Evolutionary conservation across 2,888 invertebrate genomes (phyloP), one percentile per base, ranked within the genome.

Genomic region (Hydraecia micacea): DNA sequence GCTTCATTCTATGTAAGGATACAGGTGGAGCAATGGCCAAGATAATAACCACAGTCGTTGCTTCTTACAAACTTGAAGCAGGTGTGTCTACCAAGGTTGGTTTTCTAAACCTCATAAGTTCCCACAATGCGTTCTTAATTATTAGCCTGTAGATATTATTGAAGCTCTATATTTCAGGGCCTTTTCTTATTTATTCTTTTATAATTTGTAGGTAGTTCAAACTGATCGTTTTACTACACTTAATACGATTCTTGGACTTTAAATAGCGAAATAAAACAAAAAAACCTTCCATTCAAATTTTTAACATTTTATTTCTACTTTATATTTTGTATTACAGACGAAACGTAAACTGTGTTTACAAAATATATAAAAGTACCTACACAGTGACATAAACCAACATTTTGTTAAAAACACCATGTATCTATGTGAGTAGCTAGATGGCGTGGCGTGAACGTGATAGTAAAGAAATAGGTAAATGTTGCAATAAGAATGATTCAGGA

Each of bases 241-340:
- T 15, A 25, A 21, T 32, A 21, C 18, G 6, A 25, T 67, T 28
- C 2, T 18, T 66, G 2, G 13, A 39, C 3, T 13, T 15, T 9
- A 60, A 32, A 21, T 36, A 28, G 8, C 21, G 15, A 79, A 74
- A 74, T 58, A 52, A 63, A 79, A 73, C 58, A 67, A 75, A 75
- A 58, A 73, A 80, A 58, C 32, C 13, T 63, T 68, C 21, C 62
- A 71, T 49, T 74, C 6, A 42, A 63, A 60, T 60, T 71, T 66
- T 80, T 67, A 74, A 83, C 80, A 80, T 77, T 83, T 83, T 83
- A 83, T 83, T 83, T 76, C 80, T 83, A 83, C 49, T 76, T 75
- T 79, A 55, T 79, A 71, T 73, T 83, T 75, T 79, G 62, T 79
- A 71, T 73, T 83, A 83, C 66, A 83, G 75, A 73, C 62, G 69